Evolutionary conservation across 1,140 invertebrate species (phyloP), one percentile per base, ranked within the genome.

Genomic region (Drosophila grimshawi): DNA sequence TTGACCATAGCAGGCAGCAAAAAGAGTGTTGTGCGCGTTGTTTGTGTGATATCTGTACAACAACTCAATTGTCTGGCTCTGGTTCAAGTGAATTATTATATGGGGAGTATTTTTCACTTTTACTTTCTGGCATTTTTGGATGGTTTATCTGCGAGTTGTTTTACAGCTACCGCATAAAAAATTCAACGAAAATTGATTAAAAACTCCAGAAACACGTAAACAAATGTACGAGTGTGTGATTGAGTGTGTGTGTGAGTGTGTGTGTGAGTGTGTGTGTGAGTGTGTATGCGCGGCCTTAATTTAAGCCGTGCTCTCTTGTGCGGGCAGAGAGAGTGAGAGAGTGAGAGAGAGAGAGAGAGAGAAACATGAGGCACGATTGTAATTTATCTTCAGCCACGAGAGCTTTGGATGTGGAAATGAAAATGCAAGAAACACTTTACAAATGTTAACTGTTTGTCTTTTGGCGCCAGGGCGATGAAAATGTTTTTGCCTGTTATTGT

Each of bases 181-280:
- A 88, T 88, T 80, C 83, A 88, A 85, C 80, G 67, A 83, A 88
- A 88, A 88, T 88, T 88, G 83, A 88, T 88, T 88, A 88, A 88
- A 82, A 88, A 88, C 85, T 89, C 85, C 64, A 81, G 80, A 76
- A 82, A 72, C 70, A 68, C 63, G 67, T 52, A 71, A 78, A 65
- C 67, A 75, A 67, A 75, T 51, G 66, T 59, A 39, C 56, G 67
- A 37, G 66, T 48, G 30, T 46, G 41, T 35, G 35, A 11, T 39
- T 51, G 57, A 66, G 55, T 74, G 69, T 59, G 56, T 43, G 43
- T 7, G 61, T 57, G 46, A n/a, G 35, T 32, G 10, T 49, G 27
- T 55, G 51, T 19, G 35, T 32, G 39, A 37, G 62, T 52, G 45
- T n/a, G 30, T 29, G 37, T 32, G 39, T 32, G 39, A 37, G 62